Evolutionary conservation across 2,113 vertebrate species (phyloP).

Genomic region (Saccopteryx leptura): DNA sequence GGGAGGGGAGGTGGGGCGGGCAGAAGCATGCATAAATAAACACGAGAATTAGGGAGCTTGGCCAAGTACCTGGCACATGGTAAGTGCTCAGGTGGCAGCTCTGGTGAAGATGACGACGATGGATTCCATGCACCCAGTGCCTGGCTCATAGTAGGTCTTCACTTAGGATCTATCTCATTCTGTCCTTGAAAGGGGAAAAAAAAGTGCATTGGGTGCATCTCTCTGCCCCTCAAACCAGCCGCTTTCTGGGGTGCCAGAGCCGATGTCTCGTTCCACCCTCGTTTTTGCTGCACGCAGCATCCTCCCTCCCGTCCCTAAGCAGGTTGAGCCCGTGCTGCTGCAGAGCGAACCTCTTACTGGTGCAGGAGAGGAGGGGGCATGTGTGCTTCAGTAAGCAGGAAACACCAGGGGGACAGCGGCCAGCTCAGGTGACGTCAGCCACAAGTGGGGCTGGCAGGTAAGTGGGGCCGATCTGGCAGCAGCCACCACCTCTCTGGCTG

Average conservation of each 20-base stretch:
- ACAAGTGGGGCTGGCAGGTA: background rate
- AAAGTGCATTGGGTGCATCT: fast-evolving
- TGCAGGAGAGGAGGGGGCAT: background rate
- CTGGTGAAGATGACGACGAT: fast-evolving
- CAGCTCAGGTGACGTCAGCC: background rate
- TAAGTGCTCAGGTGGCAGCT: background rate
- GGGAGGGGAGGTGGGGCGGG: fast-evolving
- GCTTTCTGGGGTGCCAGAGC: background rate
- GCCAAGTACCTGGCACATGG: fast-evolving
- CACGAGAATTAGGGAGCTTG: fast-evolving
- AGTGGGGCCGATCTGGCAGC: background rate
- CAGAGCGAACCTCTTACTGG: background rate
- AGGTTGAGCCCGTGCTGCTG: background rate
- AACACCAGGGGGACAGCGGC: background rate
- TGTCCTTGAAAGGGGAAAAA: background rate
- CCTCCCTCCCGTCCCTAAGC: background rate
- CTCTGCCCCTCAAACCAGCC: background rate
- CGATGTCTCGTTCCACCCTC: background rate
- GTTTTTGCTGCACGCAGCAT: constrained; percentile 39
- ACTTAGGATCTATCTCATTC: fast-evolving
- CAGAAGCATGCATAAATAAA: fast-evolving
- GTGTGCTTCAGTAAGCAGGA: constrained; percentile 9
- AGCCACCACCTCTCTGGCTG: background rate
- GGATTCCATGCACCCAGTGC: fast-evolving
- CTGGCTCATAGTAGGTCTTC: background rate